Evolutionary conservation across 2,797 vertebrate species (phyloP).

Genomic region (Xyrichtys novacula): DNA sequence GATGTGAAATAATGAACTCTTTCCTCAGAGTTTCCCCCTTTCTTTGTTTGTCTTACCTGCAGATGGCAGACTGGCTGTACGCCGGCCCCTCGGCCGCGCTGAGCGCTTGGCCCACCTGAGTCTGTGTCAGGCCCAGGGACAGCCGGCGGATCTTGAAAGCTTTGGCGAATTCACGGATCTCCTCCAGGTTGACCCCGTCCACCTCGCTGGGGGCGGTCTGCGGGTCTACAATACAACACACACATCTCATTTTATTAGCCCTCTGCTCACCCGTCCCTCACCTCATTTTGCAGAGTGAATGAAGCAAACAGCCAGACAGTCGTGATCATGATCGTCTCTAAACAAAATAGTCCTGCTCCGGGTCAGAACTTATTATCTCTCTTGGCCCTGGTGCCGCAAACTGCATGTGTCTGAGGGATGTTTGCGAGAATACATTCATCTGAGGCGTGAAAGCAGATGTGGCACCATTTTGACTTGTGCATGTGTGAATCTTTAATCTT

Average conservation of each 20-base stretch:
- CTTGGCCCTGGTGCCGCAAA: slow-evolving; percentile 41
- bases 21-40: neutral
- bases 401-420: slow-evolving; percentile 42
- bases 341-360: slow-evolving; percentile 50
- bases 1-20: slow-evolving; percentile 17
- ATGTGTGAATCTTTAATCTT: slow-evolving; percentile 54
- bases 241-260: slow-evolving; percentile 74
- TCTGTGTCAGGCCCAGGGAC: slow-evolving; percentile 99
- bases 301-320: slow-evolving; percentile 52
- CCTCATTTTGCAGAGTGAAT: slow-evolving; percentile 63
- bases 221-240: slow-evolving; percentile 88
- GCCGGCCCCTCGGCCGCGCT: slow-evolving; percentile 98
- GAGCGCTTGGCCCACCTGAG: slow-evolving; percentile 99
- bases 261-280: slow-evolving; percentile 43
- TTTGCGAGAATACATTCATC: slow-evolving; percentile 56
- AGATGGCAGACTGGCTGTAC: slow-evolving; percentile 99
- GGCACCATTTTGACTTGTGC: slow-evolving; percentile 51
- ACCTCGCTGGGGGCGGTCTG: slow-evolving; percentile 96
- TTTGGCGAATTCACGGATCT: slow-evolving; percentile 99
- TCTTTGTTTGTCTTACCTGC: slow-evolving; percentile 90
- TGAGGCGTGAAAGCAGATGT: slow-evolving; percentile 56
- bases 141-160: slow-evolving; percentile 99
- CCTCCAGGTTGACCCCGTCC: slow-evolving; percentile 99
- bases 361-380: slow-evolving; percentile 63
- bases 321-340: slow-evolving; percentile 47